phyloP scores from a whole-genome alignment of 2,888 invertebrate genomes.

The Thelaira solivaga region DNA sequence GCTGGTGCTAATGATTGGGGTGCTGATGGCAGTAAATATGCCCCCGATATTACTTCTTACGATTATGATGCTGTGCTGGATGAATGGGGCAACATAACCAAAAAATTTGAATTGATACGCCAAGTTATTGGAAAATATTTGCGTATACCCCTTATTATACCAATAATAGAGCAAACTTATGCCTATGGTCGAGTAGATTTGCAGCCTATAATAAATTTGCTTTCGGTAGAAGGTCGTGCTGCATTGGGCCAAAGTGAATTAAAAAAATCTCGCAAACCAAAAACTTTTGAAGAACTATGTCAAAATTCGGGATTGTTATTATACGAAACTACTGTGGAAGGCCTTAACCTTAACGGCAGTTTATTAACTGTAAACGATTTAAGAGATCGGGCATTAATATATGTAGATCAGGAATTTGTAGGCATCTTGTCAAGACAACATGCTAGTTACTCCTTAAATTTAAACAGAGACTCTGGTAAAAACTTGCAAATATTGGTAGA shows the following conservation, averaged over 20 bases:
- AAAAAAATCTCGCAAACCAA: slow-evolving; percentile 73
- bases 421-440: slow-evolving; percentile 79
- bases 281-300: slow-evolving; percentile 81
- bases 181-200: slow-evolving; percentile 82
- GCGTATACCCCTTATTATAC: slow-evolving; percentile 74
- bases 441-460: slow-evolving; percentile 76
- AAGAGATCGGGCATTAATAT: slow-evolving; percentile 84
- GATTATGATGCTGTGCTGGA: slow-evolving; percentile 94
- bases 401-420: slow-evolving; percentile 79
- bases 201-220: slow-evolving; percentile 72
- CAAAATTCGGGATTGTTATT: slow-evolving; percentile 82
- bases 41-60: slow-evolving; percentile 88
- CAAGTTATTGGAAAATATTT: slow-evolving; percentile 80
- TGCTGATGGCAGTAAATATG: slow-evolving; percentile 77
- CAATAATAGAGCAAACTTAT: slow-evolving; percentile 78
- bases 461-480: slow-evolving; percentile 76
- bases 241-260: slow-evolving; percentile 66
- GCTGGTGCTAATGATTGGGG: slow-evolving; percentile 78
- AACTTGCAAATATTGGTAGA: slow-evolving; percentile 82
- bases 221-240: slow-evolving; percentile 69
- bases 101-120: slow-evolving; percentile 86
- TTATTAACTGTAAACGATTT: slow-evolving; percentile 79
- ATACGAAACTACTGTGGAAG: slow-evolving; percentile 80
- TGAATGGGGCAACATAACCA: slow-evolving; percentile 92
- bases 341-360: slow-evolving; percentile 70